A percentile compares a stretch with the other conserved stretches of the same genome.
Conservation (phyloP, 2,888 invertebrate genomes). For the Scaptomyza tumidula region DNA sequence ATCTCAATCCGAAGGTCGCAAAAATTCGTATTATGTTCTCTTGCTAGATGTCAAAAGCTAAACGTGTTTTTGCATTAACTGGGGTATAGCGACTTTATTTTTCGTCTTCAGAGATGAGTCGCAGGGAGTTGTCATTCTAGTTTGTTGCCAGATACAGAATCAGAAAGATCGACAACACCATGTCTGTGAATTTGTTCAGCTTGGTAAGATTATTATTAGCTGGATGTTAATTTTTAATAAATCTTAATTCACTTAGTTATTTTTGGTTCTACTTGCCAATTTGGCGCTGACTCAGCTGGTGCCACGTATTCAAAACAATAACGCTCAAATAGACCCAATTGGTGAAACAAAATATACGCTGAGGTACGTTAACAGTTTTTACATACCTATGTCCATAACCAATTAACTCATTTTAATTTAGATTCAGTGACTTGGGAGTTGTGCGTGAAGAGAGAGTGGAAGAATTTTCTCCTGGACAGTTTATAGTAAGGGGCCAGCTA, state of each 20-base stretch:
- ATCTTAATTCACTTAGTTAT: constrained; percentile 18
- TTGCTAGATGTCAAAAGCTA: constrained; percentile 10
- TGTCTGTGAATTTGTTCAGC: constrained; percentile 24
- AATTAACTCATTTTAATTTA: not conserved
- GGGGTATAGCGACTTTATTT: constrained; percentile 12
- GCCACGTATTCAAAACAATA: constrained; percentile 26
- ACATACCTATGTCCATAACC: not conserved
- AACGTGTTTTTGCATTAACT: constrained; percentile 44
- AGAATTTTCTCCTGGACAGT: constrained; percentile 21
- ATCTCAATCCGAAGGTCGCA: constrained; percentile 25
- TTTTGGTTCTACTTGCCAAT: constrained; percentile 24
- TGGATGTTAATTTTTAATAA: not conserved
- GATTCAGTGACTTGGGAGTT: constrained; percentile 14
- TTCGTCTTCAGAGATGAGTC: constrained; percentile 26
- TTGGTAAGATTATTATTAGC: constrained; percentile 8
- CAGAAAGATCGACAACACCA: constrained; percentile 28
- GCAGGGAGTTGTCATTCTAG: constrained; percentile 25
- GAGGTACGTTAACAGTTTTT: constrained; percentile 1
- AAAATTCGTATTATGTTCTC: constrained; percentile 8
- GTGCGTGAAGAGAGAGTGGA: constrained; percentile 40
- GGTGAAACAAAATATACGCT: constrained; percentile 30
- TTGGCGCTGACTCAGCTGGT: constrained; percentile 13
- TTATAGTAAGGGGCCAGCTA: constrained; percentile 25
- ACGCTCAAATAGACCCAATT: constrained; percentile 23
- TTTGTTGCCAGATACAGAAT: constrained; percentile 16